Percentiles rank a stretch among this genome's conserved stretches.
Evolutionary conservation across 2,888 invertebrate species (phyloP).

Genomic region (Parasteatoda lunata): DNA sequence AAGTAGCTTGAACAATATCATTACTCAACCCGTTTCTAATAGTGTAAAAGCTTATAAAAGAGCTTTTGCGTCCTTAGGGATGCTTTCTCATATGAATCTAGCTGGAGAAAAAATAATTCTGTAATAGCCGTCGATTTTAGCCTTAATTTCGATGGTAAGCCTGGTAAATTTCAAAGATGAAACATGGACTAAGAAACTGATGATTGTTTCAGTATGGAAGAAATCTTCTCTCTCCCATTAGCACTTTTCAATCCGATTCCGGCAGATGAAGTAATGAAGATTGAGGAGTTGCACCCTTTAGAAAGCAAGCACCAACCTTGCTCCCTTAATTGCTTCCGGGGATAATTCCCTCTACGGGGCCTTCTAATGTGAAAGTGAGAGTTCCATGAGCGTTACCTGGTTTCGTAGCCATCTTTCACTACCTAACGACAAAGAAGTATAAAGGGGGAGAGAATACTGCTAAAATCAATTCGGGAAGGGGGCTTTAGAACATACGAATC

Average conservation of each 20-base stretch:
- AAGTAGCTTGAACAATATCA: too few species aligned
- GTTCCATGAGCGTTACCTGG: conserved; percentile 24
- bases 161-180: background rate
- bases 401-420: conserved; percentile 47
- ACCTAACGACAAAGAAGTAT: conserved; percentile 34
- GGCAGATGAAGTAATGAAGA: conserved; percentile 53
- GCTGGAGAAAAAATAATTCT: too few species aligned
- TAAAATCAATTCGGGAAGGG: conserved; percentile 57
- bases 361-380: conserved; percentile 47
- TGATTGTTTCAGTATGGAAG: background rate
- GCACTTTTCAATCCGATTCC: conserved; percentile 51
- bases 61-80: too few species aligned
- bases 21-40: too few species aligned
- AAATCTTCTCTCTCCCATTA: background rate
- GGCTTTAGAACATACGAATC: conserved; percentile 11
- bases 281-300: conserved; percentile 49
- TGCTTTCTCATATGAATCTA: too few species aligned
- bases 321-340: conserved; percentile 56
- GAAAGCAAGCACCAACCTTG: conserved; percentile 9
- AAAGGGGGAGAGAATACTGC: conserved; percentile 12
- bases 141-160: background rate
- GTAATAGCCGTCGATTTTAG: background rate
- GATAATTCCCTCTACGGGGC: conserved; percentile 52
- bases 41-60: too few species aligned
- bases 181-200: background rate